Evolutionary conservation across 2,888 invertebrate genomes (phyloP).

Genomic region (Catonia carolina): DNA sequence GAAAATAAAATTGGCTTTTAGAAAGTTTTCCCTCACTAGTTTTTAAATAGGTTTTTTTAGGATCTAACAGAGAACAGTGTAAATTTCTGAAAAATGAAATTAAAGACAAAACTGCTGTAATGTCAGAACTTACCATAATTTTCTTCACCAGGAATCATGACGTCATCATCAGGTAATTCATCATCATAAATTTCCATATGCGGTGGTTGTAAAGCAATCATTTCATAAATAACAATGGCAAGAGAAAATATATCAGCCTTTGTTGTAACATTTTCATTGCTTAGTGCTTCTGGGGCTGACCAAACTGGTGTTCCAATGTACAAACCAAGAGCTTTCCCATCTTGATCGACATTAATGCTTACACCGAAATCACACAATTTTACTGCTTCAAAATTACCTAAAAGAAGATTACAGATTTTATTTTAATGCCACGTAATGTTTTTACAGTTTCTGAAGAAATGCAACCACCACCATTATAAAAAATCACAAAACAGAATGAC

Average conservation of each 20-base stretch:
- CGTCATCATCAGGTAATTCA: too few relatives aligned
- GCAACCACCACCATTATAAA: too few relatives aligned
- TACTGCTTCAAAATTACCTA: slow-evolving; percentile 61
- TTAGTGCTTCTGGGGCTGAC: slow-evolving; percentile 71
- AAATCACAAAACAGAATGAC: too few relatives aligned
- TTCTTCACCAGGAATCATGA: too few relatives aligned
- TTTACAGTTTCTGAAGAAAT: too few relatives aligned
- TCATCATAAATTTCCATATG: slow-evolving; percentile 42
- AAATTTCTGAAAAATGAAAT: too few relatives aligned
- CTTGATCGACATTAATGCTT: slow-evolving; percentile 59
- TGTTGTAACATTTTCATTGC: slow-evolving; percentile 50
- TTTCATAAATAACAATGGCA: slow-evolving; percentile 75
- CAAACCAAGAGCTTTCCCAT: slow-evolving; percentile 47
- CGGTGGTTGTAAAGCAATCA: slow-evolving; percentile 65
- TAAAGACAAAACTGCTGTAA: too few relatives aligned
- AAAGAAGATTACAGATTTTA: neutral
- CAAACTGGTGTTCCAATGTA: slow-evolving; percentile 73
- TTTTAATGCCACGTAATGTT: neutral
- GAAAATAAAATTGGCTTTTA: too few relatives aligned
- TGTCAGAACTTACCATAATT: too few relatives aligned
- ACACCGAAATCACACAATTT: slow-evolving; percentile 84
- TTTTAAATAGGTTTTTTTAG: too few relatives aligned
- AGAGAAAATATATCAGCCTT: slow-evolving; percentile 76
- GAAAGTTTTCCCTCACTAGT: too few relatives aligned
- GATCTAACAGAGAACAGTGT: too few relatives aligned